Base-by-base conservation (phyloP, 2,797 vertebrate species). In the Mionectes olivaceus region DNA sequence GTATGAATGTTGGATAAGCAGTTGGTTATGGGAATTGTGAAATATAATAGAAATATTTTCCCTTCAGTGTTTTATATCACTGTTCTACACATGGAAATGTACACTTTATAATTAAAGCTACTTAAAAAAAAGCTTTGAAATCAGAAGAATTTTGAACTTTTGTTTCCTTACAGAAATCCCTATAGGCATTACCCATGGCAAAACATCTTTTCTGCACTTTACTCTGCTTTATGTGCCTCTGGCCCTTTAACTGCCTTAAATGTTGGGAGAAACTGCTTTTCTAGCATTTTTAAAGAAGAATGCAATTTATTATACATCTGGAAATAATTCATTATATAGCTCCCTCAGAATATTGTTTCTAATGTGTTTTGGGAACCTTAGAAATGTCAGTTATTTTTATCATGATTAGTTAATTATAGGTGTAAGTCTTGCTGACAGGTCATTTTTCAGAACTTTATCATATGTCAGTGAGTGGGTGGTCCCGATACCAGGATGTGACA, bases 361-460 rank as follows among this genome's bases (percentile, higher is more conserved):
- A 69, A 59, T 49, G 43, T 87, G 65, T 93, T 93, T 94, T 87
- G 67, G 78, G 56, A 96, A 79, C 33, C 65, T 78, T 76, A 82
- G 71, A 94, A 80, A 88, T 88, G 81, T 95, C 47, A 82, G 83
- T 50, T 91, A 81, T 92, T 95, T 95, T 94, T 89, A 76, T 77
- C 60, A 52, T 33, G 37, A 89, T 85, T 90, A 74, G 57, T 90
- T 93, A 96, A 90, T 47, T 94, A 92, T 79, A 94, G 71, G 83
- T 50, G 73, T 88, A 74, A 87, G 47, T 83, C 65, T 70, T 96
- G 91, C 90, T 96, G 93, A 95, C 84, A 91, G 70, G 49, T 30
- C 81, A 86, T 95, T 96, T 94, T 93, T 90, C 76, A 93, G 87
- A 95, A 93, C 22, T 19, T 93, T 96, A 93, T 96, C 74, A 19